A percentile compares a stretch with the other conserved stretches of the same genome.
Conservation (phyloP, 2,797 vertebrate species). For the Rhinella marina region DNA sequence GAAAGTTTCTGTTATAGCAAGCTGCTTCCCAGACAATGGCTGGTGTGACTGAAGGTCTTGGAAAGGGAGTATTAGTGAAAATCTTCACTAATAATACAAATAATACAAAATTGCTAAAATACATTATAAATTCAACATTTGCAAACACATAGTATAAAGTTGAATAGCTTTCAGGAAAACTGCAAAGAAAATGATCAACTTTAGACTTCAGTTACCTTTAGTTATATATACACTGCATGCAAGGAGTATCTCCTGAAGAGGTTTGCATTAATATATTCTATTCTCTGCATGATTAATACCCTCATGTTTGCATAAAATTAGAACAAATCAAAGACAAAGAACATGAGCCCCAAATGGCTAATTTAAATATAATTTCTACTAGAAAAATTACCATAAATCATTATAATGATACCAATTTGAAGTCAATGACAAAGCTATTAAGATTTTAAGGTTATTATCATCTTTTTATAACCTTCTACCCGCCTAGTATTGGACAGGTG, state of each 20-base stretch:
- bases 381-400: constrained; percentile 62
- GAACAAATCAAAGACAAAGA: constrained; percentile 59
- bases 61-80: not conserved
- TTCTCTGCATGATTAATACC: constrained; percentile 58
- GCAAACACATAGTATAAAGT: not conserved
- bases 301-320: constrained; percentile 58
- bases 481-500: constrained; percentile 51
- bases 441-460: constrained; percentile 61
- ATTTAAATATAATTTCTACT: constrained; percentile 62
- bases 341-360: constrained; percentile 61
- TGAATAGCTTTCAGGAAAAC: not conserved
- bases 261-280: constrained; percentile 51
- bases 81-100: not conserved
- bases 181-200: not conserved
- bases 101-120: not conserved
- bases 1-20: not conserved
- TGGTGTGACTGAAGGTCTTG: not conserved
- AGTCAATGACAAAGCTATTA: constrained; percentile 63
- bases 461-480: constrained; percentile 58
- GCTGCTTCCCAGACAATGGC: not conserved
- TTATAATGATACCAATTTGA: constrained; percentile 60
- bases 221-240: not conserved
- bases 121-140: not conserved
- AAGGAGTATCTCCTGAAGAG: constrained; percentile 22
- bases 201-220: constrained; percentile 7